Evolutionary conservation across 2,888 invertebrate species (phyloP).

Genomic region (Spilarctia lutea): DNA sequence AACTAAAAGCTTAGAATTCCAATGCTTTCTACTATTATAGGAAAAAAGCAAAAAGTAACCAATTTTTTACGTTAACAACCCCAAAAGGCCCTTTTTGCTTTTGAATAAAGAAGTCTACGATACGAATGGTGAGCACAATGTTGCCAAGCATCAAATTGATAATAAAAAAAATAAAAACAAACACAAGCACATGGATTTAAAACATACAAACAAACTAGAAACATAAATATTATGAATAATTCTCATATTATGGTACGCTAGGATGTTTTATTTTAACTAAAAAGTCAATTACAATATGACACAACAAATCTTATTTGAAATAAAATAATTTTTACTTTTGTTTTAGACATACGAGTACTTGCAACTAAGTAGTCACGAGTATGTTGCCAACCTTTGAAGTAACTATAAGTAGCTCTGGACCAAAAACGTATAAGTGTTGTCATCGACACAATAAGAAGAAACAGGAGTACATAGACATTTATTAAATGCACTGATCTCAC

Average conservation of each 20-base stretch:
- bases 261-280: too few relatives aligned
- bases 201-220: conserved; percentile 53
- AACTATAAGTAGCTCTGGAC: too few relatives aligned
- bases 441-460: too few relatives aligned
- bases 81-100: conserved; percentile 74
- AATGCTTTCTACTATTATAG: conserved; percentile 70
- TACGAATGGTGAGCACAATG: conserved; percentile 82
- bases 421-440: too few relatives aligned
- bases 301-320: too few relatives aligned
- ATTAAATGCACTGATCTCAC: too few relatives aligned
- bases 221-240: conserved; percentile 31
- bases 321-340: too few relatives aligned
- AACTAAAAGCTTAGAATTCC: conserved; percentile 76
- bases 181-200: conserved; percentile 81
- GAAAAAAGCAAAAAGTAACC: conserved; percentile 76
- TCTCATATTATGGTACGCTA: conserved; percentile 46
- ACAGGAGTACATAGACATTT: too few relatives aligned
- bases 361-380: too few relatives aligned
- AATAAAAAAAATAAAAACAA: conserved; percentile 80
- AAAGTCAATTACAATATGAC: too few relatives aligned
- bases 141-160: conserved; percentile 87
- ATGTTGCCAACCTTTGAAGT: too few relatives aligned
- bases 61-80: conserved; percentile 49
- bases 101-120: conserved; percentile 65
- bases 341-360: too few relatives aligned